A percentile compares a stretch with the other conserved stretches of the same genome.
These are phyloP conservation scores for Siniperca knerii DNA, from an alignment of 2,113 vertebrate genomes.

Conservation along the genomic window DNA sequence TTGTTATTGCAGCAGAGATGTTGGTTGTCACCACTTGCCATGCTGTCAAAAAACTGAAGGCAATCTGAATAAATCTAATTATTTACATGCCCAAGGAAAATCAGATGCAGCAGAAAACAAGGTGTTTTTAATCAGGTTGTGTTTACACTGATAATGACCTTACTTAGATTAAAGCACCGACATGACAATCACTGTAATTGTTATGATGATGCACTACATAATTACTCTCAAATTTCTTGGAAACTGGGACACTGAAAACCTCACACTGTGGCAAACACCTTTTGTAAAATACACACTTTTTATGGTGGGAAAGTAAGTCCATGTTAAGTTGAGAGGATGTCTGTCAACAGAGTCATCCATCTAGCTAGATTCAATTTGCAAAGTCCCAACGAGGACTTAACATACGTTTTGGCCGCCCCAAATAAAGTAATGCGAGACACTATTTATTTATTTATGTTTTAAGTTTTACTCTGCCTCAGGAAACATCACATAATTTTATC, in stretches of 20 bases:
- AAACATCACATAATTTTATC: conserved; percentile 38
- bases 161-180: conserved; percentile 38
- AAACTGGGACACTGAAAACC: neutral
- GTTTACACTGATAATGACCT: conserved; percentile 48
- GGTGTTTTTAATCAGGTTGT: conserved; percentile 59
- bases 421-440: neutral
- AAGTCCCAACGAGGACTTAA: neutral
- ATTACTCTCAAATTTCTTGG: conserved; percentile 1
- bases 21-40: conserved; percentile 12
- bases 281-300: neutral
- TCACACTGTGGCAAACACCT: neutral
- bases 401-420: neutral
- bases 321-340: conserved; percentile 7
- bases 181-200: conserved; percentile 54
- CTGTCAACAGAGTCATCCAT: conserved; percentile 22
- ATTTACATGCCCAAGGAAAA: conserved; percentile 29
- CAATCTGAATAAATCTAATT: conserved; percentile 39
- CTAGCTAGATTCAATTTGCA: neutral
- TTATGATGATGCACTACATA: conserved; percentile 40
- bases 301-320: neutral
- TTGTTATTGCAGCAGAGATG: neutral
- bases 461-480: neutral
- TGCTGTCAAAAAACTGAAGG: conserved; percentile 7
- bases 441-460: neutral
- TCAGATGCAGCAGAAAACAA: conserved; percentile 5